Percentiles rank a stretch among this genome's conserved stretches.
phyloP scores from a whole-genome alignment of 2,113 vertebrate genomes.

The Ptilorrhoa leucosticta region DNA sequence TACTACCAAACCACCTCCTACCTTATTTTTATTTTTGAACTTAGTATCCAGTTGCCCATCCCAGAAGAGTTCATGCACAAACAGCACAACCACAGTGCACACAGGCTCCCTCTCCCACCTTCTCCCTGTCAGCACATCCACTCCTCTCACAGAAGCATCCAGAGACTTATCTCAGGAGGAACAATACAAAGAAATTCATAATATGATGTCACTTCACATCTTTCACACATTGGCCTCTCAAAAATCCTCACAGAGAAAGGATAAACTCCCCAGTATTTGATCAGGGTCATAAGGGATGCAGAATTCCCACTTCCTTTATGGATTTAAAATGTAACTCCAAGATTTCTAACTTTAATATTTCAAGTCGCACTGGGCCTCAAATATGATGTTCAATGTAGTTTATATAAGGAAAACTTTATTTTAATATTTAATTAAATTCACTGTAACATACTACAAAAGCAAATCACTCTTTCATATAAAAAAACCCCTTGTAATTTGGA shows the following conservation, averaged over 20 bases:
- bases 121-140: neutral
- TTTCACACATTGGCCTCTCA: neutral
- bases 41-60: rapidly evolving
- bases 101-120: neutral
- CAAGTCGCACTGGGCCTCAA: neutral
- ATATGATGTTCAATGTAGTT: neutral
- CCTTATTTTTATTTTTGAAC: neutral
- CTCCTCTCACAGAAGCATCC: neutral
- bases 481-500: neutral
- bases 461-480: neutral
- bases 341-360: neutral
- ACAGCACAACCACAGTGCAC: neutral
- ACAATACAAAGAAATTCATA: neutral
- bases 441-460: neutral
- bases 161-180: neutral
- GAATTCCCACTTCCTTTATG: neutral
- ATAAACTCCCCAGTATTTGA: neutral
- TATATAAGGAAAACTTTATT: neutral
- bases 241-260: neutral
- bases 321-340: neutral
- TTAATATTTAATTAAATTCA: neutral
- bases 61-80: neutral
- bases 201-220: neutral
- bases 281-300: neutral
- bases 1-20: neutral